These are phyloP conservation scores for Mesoligia furuncula DNA, from an alignment of 2,888 invertebrate genomes.

Conservation along the genomic window DNA sequence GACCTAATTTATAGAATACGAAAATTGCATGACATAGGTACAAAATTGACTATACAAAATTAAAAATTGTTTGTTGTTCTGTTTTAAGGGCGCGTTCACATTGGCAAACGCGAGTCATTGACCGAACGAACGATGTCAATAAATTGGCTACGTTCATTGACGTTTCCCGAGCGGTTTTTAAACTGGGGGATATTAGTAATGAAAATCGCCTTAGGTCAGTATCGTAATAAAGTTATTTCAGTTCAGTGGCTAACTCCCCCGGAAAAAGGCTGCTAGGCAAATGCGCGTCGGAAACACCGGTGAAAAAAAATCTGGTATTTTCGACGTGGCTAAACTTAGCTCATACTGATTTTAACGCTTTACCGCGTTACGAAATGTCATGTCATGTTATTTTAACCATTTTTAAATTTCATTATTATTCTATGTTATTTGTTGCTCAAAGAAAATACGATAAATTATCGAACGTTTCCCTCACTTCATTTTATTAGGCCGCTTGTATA, in stretches of 20 bases:
- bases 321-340: background rate
- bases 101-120: conserved; percentile 4
- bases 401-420: too few relatives aligned
- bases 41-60: conserved; percentile 4
- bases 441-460: too few relatives aligned
- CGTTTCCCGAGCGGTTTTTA: background rate
- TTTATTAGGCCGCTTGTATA: too few relatives aligned
- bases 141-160: background rate
- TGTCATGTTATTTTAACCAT: background rate
- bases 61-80: conserved; percentile 16
- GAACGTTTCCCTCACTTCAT: too few relatives aligned
- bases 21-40: conserved; percentile 27
- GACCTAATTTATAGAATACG: conserved; percentile 21
- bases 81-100: background rate
- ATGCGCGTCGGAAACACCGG: background rate
- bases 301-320: background rate
- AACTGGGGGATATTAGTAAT: background rate
- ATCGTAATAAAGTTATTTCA: conserved; percentile 8
- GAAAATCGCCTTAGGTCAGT: conserved; percentile 1
- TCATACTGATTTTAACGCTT: background rate
- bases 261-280: background rate
- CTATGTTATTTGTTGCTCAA: too few relatives aligned
- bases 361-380: background rate
- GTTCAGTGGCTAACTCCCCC: background rate
- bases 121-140: conserved; percentile 11